phyloP scores from a whole-genome alignment of 2,113 vertebrate species.

The Lamprotornis superbus region DNA sequence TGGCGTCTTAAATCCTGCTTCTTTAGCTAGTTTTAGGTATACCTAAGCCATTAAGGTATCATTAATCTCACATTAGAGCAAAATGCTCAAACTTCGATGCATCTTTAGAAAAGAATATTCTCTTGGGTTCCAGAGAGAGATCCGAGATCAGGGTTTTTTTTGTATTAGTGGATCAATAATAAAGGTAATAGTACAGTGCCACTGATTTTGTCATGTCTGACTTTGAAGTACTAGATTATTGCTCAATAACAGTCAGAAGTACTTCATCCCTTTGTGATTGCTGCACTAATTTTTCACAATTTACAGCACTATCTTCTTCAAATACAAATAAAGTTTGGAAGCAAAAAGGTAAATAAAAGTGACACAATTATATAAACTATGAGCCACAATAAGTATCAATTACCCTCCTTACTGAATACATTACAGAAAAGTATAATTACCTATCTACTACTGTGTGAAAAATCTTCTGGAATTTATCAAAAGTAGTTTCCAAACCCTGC shows the following conservation, averaged over 20 bases:
- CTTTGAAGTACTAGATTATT: conserved; percentile 61
- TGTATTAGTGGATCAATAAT: conserved; percentile 65
- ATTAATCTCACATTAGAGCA: neutral
- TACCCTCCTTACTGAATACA: neutral
- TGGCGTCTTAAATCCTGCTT: neutral
- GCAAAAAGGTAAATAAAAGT: conserved; percentile 1
- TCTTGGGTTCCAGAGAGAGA: conserved; percentile 29
- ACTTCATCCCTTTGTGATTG: conserved; percentile 17
- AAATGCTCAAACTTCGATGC: neutral
- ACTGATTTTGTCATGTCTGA: conserved; percentile 59
- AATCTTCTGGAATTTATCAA: neutral
- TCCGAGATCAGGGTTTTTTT: conserved; percentile 53
- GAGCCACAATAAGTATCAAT: neutral
- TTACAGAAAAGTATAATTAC: neutral
- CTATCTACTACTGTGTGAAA: neutral
- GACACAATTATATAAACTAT: neutral
- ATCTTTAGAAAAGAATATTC: neutral
- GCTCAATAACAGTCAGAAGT: conserved; percentile 26
- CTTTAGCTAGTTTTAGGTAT: neutral
- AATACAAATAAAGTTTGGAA: neutral
- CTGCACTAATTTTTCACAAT: conserved; percentile 47
- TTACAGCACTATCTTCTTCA: conserved; percentile 7
- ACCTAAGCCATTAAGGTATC: neutral
- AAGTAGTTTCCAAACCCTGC: neutral
- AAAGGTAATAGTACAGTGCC: conserved; percentile 61